Evolutionary conservation across 2,888 invertebrate genomes (phyloP).

Genomic region (Subacronicta megacephala): DNA sequence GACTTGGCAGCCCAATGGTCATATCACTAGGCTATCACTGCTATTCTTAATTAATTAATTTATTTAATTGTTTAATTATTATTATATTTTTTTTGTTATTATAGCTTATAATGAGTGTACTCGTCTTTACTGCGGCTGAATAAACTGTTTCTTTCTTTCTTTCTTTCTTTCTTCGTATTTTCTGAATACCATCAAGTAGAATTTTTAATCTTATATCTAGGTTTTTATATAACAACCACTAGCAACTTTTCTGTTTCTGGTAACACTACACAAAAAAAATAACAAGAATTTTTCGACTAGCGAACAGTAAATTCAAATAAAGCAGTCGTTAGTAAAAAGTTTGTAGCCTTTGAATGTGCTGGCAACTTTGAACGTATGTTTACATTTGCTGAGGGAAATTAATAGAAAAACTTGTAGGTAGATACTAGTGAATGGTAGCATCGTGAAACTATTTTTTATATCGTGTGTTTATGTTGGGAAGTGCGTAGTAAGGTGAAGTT

Average conservation of each 20-base stretch:
- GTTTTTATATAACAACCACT: too few relatives aligned
- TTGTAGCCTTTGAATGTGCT: constrained; percentile 9
- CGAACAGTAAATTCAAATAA: constrained; percentile 7
- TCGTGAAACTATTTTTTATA: not conserved
- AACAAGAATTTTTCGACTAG: not conserved
- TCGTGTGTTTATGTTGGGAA: not conserved
- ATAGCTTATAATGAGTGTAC: too few relatives aligned
- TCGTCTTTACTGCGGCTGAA: too few relatives aligned
- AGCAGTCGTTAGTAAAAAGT: constrained; percentile 10
- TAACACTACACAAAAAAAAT: constrained; percentile 1
- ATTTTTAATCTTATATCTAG: too few relatives aligned
- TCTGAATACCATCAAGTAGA: too few relatives aligned
- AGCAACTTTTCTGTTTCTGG: constrained; percentile 7
- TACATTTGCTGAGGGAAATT: not conserved
- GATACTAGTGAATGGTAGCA: constrained; percentile 2
- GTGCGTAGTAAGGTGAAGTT: not conserved
- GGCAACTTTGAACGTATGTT: not conserved
- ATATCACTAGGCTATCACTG: too few relatives aligned
- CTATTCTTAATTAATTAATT: too few relatives aligned
- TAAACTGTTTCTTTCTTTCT: too few relatives aligned
- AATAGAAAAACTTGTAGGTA: not conserved
- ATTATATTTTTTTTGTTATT: too few relatives aligned
- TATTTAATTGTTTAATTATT: too few relatives aligned
- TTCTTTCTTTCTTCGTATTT: too few relatives aligned
- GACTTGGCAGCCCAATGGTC: too few relatives aligned